Conservation (phyloP, 2,113 vertebrate genomes). For the Camelus dromedarius region DNA sequence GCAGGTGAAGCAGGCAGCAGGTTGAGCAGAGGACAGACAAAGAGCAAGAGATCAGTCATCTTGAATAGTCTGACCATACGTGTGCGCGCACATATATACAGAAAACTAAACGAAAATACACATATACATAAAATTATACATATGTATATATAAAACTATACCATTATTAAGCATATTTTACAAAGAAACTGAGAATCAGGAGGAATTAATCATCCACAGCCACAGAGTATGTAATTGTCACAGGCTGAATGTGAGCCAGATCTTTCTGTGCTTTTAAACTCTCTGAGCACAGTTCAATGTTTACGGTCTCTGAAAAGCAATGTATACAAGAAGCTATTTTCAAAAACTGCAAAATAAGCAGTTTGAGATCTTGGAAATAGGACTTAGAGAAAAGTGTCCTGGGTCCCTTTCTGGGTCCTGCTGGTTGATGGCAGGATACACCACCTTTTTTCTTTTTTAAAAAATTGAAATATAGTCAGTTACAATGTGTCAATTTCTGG, state of each 20-base stretch:
- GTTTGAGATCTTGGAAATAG: background rate
- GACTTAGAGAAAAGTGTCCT: background rate
- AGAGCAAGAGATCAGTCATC: too few relatives aligned
- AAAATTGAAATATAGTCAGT: too few relatives aligned
- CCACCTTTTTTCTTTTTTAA: too few relatives aligned
- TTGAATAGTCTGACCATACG: too few relatives aligned
- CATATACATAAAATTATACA: background rate
- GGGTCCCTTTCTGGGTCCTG: background rate
- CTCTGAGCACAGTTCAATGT: background rate
- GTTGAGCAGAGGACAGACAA: too few relatives aligned
- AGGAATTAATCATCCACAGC: background rate
- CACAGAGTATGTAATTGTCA: background rate
- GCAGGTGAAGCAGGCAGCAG: too few relatives aligned
- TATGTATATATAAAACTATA: background rate
- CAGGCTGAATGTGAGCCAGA: background rate
- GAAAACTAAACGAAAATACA: too few relatives aligned
- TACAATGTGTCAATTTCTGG: too few relatives aligned
- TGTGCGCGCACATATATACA: background rate
- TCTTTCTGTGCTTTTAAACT: background rate
- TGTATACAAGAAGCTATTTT: background rate
- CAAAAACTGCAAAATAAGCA: background rate
- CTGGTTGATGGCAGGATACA: background rate
- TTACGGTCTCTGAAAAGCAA: background rate
- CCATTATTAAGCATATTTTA: constrained; percentile 8
- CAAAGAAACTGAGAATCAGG: constrained; percentile 19